Conservation (phyloP, 37 sponge, comb jelly and placozoan genomes). For the Beroe ovata region DNA sequence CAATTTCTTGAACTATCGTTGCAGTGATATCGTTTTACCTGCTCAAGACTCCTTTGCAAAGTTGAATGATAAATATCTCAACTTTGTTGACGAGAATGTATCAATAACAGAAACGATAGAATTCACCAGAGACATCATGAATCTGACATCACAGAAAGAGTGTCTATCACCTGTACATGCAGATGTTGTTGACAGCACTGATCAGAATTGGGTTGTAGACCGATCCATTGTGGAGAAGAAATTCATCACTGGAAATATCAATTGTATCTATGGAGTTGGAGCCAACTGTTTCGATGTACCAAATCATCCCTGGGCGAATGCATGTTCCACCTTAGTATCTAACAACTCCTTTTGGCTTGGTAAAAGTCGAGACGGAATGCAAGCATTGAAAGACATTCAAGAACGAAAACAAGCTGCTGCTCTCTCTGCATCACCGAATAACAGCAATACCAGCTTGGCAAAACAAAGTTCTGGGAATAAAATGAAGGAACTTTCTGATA, state of each 20-base stretch:
- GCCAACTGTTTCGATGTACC: conserved; percentile 41
- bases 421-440: neutral
- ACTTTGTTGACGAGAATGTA: neutral
- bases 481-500: conserved; percentile 1
- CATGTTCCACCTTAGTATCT: neutral
- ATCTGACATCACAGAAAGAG: neutral
- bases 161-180: neutral
- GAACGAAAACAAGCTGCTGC: neutral
- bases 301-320: conserved; percentile 30
- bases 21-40: conserved; percentile 5
- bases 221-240: conserved; percentile 9
- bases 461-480: neutral
- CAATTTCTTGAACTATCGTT: conserved; percentile 28
- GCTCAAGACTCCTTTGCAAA: neutral
- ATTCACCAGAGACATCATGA: conserved; percentile 11
- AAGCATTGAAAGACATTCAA: conserved; percentile 26
- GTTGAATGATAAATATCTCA: neutral
- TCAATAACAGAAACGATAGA: neutral
- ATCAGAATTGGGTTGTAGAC: conserved; percentile 23
- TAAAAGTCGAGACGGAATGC: conserved; percentile 19
- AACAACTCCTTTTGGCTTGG: conserved; percentile 47
- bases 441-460: neutral
- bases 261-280: conserved; percentile 59
- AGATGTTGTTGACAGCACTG: neutral
- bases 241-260: neutral